Evolutionary conservation across 2,113 vertebrate species (phyloP).

Genomic region (Varanus salvator): DNA sequence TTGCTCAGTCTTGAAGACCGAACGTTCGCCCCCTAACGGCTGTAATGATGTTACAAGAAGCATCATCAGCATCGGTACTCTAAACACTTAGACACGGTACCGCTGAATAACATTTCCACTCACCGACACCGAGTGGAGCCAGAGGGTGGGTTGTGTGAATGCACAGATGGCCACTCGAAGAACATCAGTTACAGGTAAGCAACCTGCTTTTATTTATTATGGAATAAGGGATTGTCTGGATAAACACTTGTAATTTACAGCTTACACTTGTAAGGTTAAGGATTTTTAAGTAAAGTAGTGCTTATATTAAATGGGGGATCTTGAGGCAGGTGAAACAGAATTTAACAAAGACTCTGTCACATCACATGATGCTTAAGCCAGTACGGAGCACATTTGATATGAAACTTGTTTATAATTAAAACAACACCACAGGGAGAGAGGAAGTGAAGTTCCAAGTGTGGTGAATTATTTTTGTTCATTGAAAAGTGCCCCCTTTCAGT

Average conservation of each 20-base stretch:
- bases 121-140: no score
- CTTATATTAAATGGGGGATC: not conserved
- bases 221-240: not conserved
- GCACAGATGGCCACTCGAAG: no score
- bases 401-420: slow-evolving; percentile 33
- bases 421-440: not conserved
- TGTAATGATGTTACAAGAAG: no score
- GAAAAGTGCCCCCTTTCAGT: not conserved
- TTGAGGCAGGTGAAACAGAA: slow-evolving; percentile 3
- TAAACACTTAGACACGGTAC: no score
- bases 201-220: not conserved
- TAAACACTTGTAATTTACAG: not conserved
- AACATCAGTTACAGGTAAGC: no score
- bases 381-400: slow-evolving; percentile 46
- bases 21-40: no score
- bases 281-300: not conserved
- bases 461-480: not conserved
- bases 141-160: no score
- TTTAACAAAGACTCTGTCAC: slow-evolving; percentile 51
- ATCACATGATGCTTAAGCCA: slow-evolving; percentile 34
- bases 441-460: not conserved
- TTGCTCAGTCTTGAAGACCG: no score
- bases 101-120: no score
- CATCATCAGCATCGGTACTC: no score
- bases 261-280: not conserved